These are phyloP conservation scores for Haliaeetus leucogaster DNA, from an alignment of 2,113 vertebrate genomes.

Conservation along the genomic window DNA sequence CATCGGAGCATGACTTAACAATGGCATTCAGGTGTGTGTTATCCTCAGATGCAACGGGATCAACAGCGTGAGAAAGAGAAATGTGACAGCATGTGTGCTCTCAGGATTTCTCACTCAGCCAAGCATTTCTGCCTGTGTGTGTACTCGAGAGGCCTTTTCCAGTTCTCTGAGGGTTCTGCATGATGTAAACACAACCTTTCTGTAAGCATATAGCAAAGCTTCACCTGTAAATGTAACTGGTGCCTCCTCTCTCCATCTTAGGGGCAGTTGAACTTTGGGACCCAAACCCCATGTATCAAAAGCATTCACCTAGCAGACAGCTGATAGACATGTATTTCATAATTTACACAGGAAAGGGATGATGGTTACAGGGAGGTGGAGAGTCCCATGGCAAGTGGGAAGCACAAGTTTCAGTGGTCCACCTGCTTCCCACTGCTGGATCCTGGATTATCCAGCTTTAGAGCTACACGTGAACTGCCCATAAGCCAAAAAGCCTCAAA, in stretches of 20 bases:
- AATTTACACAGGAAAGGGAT: background rate
- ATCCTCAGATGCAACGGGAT: background rate
- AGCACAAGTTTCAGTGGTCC: background rate
- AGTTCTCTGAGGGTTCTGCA: background rate
- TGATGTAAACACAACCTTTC: background rate
- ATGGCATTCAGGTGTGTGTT: background rate
- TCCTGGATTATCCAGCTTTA: background rate
- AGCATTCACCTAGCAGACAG: background rate
- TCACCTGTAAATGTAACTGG: background rate
- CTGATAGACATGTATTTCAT: background rate
- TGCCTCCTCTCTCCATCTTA: background rate
- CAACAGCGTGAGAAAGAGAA: background rate
- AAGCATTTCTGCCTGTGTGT: background rate
- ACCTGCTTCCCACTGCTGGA: background rate
- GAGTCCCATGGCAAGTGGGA: background rate
- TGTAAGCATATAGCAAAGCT: background rate
- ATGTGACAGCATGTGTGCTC: background rate
- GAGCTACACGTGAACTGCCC: background rate
- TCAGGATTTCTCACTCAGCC: background rate
- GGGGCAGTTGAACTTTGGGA: background rate
- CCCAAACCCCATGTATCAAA: background rate
- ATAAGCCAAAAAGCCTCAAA: background rate
- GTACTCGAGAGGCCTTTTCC: background rate
- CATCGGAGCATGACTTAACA: background rate
- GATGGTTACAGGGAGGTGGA: background rate